Percentiles rank a stretch among this genome's conserved stretches.
These are phyloP conservation scores for Triplophysa rosa DNA, from an alignment of 2,113 vertebrate genomes.

Conservation along the genomic window DNA sequence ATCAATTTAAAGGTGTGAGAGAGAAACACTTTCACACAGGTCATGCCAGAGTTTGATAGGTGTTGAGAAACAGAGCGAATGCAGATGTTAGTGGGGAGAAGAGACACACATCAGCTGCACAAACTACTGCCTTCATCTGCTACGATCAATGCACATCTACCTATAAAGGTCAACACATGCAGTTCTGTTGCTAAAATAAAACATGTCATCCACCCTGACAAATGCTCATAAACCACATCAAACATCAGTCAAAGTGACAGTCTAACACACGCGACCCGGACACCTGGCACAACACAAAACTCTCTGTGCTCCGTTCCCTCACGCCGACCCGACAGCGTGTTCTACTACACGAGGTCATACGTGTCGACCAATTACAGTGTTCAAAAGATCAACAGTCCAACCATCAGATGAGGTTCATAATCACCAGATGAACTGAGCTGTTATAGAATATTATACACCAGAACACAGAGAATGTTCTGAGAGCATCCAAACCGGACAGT, in stretches of 20 bases:
- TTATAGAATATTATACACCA: not conserved
- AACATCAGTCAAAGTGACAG: too few relatives aligned
- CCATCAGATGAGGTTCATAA: not conserved
- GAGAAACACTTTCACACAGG: too few relatives aligned
- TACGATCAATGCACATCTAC: too few relatives aligned
- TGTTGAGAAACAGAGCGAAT: too few relatives aligned
- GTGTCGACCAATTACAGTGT: slow-evolving; percentile 26
- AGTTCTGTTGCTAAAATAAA: too few relatives aligned
- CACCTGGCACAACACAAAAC: slow-evolving; percentile 34
- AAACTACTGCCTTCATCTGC: too few relatives aligned
- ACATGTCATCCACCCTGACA: not conserved
- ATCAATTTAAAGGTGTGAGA: too few relatives aligned
- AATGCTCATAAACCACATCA: not conserved
- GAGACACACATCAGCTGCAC: too few relatives aligned
- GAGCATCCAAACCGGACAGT: too few relatives aligned
- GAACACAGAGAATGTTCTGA: not conserved
- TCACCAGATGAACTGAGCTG: not conserved
- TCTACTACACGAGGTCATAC: slow-evolving; percentile 2
- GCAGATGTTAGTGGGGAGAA: too few relatives aligned
- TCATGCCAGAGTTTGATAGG: too few relatives aligned
- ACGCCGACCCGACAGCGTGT: not conserved
- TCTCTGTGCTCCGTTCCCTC: not conserved
- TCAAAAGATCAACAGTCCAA: slow-evolving; percentile 28
- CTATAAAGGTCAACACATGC: too few relatives aligned
- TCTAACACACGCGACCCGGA: slow-evolving; percentile 50